Evolutionary conservation across 2,888 invertebrate genomes (phyloP), one percentile per base, ranked within the genome.

Genomic region (Spodoptera littoralis): DNA sequence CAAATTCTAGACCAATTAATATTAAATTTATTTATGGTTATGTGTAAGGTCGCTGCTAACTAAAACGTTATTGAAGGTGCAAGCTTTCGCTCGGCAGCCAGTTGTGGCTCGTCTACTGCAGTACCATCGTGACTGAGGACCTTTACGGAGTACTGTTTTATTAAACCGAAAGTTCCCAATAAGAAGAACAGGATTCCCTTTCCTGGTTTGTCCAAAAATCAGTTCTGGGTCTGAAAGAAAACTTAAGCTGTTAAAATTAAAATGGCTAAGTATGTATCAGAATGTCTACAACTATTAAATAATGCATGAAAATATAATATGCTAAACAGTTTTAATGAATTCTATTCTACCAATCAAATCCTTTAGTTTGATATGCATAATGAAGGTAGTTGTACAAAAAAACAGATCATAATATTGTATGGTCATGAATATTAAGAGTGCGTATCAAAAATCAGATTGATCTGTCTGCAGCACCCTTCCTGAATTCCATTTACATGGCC

Each of bases 161-260:
- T 76, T 76, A 13, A 78, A 81, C 1, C 76, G 65, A n/a, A 76
- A 52, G 0, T 42, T 52, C 1, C 65, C 63, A 6, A 70, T 22
- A 41, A 67, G 46, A 11, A 81, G 58, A 18, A 79, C 76, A 5
- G 76, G 77, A 27, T 71, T 76, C 8, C 81, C 82, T 22, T 43
- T 36, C 18, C 36, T 58, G 1, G 60, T 72, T 8, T 1, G 44
- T 22, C 36, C 41, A 24, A 65, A 59, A 24, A 51, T 24, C n/a
- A 49, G 52, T 0, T 11, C 8, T 3, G 3, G 4, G 12, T 18
- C 69, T 72, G 73, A 47, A 68, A 68, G 2, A 41, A 49, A 36
- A 36, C 8, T 2, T 30, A 6, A 30, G 30, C 30, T 6, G 30
- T 30, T 30, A 30, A 3, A 30, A 6, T 30, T 36, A 36, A 36